These are phyloP conservation scores for Cygnus atratus DNA, from an alignment of 2,113 vertebrate genomes.

Conservation along the genomic window DNA sequence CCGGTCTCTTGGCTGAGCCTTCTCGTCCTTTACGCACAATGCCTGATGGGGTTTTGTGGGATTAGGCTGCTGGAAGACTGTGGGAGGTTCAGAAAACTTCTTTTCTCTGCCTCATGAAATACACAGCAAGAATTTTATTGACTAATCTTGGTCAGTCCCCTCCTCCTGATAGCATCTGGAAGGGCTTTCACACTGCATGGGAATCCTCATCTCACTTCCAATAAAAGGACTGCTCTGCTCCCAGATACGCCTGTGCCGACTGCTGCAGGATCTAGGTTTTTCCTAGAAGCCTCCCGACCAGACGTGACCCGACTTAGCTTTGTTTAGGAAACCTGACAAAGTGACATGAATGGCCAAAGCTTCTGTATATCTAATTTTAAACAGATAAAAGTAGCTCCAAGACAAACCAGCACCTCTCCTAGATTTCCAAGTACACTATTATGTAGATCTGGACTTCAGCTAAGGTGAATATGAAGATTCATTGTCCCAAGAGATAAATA, in stretches of 20 bases:
- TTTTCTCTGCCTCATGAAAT: neutral
- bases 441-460: slow-evolving; percentile 19
- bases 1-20: neutral
- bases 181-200: neutral
- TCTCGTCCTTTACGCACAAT: neutral
- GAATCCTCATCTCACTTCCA: neutral
- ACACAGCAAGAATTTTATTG: neutral
- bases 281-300: neutral
- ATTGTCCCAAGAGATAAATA: slow-evolving; percentile 52
- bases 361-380: neutral
- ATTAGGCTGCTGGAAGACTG: neutral
- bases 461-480: slow-evolving; percentile 33
- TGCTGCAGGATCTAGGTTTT: neutral
- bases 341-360: neutral
- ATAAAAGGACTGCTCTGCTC: neutral
- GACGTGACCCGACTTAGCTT: neutral
- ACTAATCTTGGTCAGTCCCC: neutral
- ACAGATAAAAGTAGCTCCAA: neutral
- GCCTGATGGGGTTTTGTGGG: neutral
- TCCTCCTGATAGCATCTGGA: neutral
- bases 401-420: neutral
- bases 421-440: slow-evolving; percentile 2
- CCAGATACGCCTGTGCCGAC: neutral
- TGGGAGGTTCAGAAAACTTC: neutral
- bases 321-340: slow-evolving; percentile 9